Evolutionary conservation across 2,113 vertebrate genomes (phyloP).

Genomic region (Aspiorhynchus laticeps): DNA sequence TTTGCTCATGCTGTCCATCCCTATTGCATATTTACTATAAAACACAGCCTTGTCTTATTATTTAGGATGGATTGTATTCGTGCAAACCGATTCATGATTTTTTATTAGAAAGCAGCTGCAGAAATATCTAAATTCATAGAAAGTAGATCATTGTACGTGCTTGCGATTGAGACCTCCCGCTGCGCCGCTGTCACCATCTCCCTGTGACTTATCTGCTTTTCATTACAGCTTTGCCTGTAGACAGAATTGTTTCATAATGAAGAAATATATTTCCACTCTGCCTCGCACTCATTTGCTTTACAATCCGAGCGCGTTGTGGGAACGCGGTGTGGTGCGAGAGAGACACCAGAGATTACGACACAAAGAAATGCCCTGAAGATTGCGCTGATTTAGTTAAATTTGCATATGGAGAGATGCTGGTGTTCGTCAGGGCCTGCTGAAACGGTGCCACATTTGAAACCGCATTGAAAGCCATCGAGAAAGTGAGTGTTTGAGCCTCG

Average conservation of each 20-base stretch:
- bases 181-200: neutral
- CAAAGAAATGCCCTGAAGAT: conserved; percentile 17
- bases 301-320: conserved; percentile 17
- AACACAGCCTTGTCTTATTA: conserved; percentile 12
- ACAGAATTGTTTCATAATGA: conserved; percentile 43
- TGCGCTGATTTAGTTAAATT: conserved; percentile 8
- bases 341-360: conserved; percentile 24
- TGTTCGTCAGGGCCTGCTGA: neutral
- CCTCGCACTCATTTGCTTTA: conserved; percentile 20
- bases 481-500: neutral
- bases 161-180: conserved; percentile 9
- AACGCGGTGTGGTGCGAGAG: neutral
- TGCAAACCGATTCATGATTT: neutral
- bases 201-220: conserved; percentile 48
- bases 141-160: neutral
- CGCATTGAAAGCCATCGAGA: neutral
- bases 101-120: conserved; percentile 14
- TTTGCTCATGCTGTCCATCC: neutral
- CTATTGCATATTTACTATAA: neutral
- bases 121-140: conserved; percentile 1
- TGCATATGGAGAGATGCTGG: neutral
- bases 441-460: neutral
- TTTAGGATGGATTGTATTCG: neutral
- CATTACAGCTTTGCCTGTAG: conserved; percentile 42
- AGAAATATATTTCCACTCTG: conserved; percentile 29